Evolutionary conservation across 1,140 invertebrate genomes (phyloP).

Genomic region (Calliphora vicina): DNA sequence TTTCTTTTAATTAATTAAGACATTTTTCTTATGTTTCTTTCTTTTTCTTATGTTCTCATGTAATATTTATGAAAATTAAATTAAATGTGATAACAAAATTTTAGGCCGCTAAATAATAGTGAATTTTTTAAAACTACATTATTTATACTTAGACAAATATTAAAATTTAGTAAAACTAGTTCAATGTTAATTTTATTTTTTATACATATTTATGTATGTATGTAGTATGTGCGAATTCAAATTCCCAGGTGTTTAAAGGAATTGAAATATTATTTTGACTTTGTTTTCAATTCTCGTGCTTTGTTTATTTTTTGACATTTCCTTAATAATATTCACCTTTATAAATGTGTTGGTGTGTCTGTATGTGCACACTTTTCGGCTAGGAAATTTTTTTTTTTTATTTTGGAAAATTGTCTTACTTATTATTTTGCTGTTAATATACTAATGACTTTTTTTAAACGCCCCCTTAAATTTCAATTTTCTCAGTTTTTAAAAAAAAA

Average conservation of each 20-base stretch:
- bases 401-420: background rate
- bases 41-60: too few relatives aligned
- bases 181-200: constrained; percentile 16
- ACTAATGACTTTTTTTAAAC: background rate
- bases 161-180: constrained; percentile 20
- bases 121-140: background rate
- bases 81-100: background rate
- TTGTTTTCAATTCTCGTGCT: background rate
- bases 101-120: background rate
- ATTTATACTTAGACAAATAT: background rate
- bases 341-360: too few relatives aligned
- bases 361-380: background rate
- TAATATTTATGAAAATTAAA: background rate
- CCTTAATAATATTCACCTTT: constrained; percentile 20
- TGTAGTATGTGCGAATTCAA: background rate
- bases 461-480: background rate
- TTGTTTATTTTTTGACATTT: background rate
- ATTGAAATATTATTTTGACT: background rate
- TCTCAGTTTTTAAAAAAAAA: background rate
- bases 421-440: background rate
- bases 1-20: too few relatives aligned
- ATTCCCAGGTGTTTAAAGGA: background rate
- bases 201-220: background rate
- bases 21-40: too few relatives aligned
- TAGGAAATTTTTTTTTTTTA: background rate